A percentile compares a stretch with the other conserved stretches of the same genome.
Evolutionary conservation across 2,113 vertebrate genomes (phyloP).

Genomic region (Vidua chalybeata): DNA sequence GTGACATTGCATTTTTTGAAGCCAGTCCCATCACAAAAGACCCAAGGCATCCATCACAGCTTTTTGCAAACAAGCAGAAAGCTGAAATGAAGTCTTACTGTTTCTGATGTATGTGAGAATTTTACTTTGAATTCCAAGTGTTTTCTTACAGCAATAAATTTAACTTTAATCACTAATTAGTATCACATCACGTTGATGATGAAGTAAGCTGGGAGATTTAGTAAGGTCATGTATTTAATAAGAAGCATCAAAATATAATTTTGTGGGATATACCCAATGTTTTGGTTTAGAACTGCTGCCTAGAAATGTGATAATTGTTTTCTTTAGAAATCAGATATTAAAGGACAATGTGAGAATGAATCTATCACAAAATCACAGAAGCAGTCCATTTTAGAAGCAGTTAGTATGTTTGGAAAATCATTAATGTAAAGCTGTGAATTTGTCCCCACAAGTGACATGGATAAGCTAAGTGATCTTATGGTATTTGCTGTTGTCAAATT

Average conservation of each 20-base stretch:
- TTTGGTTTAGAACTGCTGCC: neutral
- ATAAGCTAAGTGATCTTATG: neutral
- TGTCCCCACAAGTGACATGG: neutral
- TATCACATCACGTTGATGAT: neutral
- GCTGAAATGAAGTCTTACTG: neutral
- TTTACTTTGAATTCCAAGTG: neutral
- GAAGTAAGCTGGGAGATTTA: neutral
- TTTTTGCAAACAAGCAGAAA: neutral
- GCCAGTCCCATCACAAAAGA: neutral
- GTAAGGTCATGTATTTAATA: neutral
- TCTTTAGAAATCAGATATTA: neutral
- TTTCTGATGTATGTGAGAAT: neutral
- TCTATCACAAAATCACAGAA: neutral
- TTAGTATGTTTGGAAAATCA: neutral
- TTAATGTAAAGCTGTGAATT: neutral
- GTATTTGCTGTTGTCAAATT: conserved; percentile 37
- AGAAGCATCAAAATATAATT: neutral
- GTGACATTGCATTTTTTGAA: neutral
- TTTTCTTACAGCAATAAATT: neutral
- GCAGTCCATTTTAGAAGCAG: neutral
- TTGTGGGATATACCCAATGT: neutral
- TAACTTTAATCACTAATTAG: neutral
- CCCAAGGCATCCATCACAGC: neutral
- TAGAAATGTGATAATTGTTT: neutral
- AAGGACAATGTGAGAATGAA: neutral